Evolutionary conservation across 2,113 vertebrate species (phyloP), one percentile per base, ranked within the genome.

Genomic region (Lynx canadensis): DNA sequence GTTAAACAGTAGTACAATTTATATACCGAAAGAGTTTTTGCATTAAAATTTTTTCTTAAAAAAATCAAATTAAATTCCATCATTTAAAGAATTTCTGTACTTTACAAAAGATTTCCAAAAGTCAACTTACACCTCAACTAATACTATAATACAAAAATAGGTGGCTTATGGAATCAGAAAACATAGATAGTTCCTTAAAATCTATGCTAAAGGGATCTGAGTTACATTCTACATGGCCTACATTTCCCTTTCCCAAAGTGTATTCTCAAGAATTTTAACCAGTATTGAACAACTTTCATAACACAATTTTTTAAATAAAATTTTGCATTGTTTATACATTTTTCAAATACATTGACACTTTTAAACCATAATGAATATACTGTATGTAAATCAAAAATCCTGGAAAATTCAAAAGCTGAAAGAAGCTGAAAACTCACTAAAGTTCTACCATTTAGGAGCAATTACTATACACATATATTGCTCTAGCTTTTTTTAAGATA

Each of bases 31-130:
- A 92, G 12, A 8, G 4, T 55, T 82, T 73, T 45, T 78, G 36
- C 69, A 87, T 31, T 86, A 18, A 74, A 89, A 29, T 48, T 45
- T 92, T 86, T 89, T 86, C 86, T 18, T 82, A 12, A 89, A 87
- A 86, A 38, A 84, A 57, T 13, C 29, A 69, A 83, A 76, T 83
- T 55, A 89, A 74, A 73, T 45, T 66, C 14, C 21, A 91, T 74
- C 33, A 96, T 57, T 23, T 68, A 52, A 73, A 63, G 41, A 84
- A 79, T 57, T 38, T 73, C 41, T 78, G 25, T 80, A 29, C 71
- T 84, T 76, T 73, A 76, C 55, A 89, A 92, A 94, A 87, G 15
- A 96, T 55, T 80, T 94, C n/a, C n/a, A 90, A 90, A 92, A 85
- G 31, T 84, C 18, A 92, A 15, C 5, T 68, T 93, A 71, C 15